Percentiles rank a stretch among this genome's conserved stretches.
Conservation (phyloP, 2,113 vertebrate species). For the Stictonetta naevosa region DNA sequence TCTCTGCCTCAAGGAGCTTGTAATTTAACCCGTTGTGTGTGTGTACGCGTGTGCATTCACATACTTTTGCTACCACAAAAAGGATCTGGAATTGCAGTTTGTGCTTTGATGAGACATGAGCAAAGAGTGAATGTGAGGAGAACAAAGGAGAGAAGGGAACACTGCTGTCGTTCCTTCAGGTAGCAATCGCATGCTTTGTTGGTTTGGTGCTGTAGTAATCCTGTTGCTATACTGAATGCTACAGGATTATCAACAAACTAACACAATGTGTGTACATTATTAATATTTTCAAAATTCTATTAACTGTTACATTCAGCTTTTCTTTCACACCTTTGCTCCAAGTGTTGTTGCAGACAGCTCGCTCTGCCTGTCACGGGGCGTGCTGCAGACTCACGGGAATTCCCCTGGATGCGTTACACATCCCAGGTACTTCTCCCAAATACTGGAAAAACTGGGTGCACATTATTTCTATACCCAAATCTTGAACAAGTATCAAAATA, state of each 20-base stretch:
- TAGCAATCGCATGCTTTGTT: background rate
- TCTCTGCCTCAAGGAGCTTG: background rate
- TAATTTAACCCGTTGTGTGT: fast-evolving
- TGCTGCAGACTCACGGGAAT: background rate
- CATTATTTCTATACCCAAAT: background rate
- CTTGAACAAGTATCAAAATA: background rate
- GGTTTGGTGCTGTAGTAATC: background rate
- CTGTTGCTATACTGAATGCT: background rate
- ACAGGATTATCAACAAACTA: background rate
- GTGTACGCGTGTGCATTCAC: too few relatives aligned
- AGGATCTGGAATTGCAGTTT: background rate
- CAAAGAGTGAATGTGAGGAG: background rate
- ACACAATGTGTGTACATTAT: background rate
- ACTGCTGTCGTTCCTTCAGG: too few relatives aligned
- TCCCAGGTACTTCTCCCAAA: background rate
- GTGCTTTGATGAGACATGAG: background rate
- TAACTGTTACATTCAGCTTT: background rate
- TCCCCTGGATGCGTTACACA: background rate
- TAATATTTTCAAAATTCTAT: background rate
- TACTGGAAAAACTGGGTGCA: background rate
- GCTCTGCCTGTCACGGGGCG: background rate
- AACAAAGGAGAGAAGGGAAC: background rate
- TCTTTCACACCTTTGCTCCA: background rate
- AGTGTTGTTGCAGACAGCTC: background rate
- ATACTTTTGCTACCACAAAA: background rate